These are phyloP conservation scores for Leptopilina myrica DNA, from an alignment of 2,888 invertebrate species.

Conservation along the genomic window DNA sequence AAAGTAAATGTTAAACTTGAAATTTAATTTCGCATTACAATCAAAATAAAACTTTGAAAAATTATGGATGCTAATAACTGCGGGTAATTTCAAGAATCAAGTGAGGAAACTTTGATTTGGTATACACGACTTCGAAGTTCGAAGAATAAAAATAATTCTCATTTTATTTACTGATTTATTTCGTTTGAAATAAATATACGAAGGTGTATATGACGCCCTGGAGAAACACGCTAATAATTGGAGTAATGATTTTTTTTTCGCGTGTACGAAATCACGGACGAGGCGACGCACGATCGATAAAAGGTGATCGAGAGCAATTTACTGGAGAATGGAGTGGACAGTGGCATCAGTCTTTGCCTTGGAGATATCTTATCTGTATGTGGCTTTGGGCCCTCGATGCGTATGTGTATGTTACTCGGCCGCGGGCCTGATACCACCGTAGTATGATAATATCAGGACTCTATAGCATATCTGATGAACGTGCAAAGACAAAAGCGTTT, in stretches of 20 bases:
- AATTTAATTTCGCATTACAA: no score
- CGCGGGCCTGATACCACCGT: conserved; percentile 70
- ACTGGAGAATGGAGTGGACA: conserved; percentile 71
- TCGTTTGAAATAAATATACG: no score
- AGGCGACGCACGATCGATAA: conserved; percentile 68
- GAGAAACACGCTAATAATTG: neutral
- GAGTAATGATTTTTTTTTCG: neutral
- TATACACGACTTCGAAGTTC: no score
- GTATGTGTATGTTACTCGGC: conserved; percentile 67
- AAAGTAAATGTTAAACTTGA: no score
- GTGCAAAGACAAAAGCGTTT: conserved; percentile 72
- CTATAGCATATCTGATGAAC: conserved; percentile 68
- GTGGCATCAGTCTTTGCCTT: conserved; percentile 70
- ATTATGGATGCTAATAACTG: no score
- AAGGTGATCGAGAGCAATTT: conserved; percentile 74
- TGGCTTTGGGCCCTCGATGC: conserved; percentile 56
- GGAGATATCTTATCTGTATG: conserved; percentile 72
- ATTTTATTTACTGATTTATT: no score
- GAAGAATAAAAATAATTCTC: no score
- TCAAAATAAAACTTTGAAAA: no score
- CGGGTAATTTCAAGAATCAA: no score
- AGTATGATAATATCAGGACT: conserved; percentile 68
- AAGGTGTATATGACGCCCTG: no score
- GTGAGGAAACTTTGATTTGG: no score
- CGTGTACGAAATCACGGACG: conserved; percentile 38